Base-by-base conservation (phyloP, 2,888 invertebrate species). In the Bedellia somnulentella region DNA sequence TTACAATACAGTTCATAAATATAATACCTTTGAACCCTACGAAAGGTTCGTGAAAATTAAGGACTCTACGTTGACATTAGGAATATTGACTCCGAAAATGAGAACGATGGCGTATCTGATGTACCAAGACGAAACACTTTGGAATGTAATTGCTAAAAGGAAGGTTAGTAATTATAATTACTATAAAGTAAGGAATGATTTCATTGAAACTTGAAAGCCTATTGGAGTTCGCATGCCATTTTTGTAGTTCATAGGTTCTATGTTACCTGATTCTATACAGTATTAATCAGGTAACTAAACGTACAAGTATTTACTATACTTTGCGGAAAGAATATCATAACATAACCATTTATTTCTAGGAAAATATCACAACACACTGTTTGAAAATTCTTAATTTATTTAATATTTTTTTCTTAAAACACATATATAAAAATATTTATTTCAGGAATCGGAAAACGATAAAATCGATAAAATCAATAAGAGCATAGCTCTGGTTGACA, bases 91-190 rank as follows among this genome's bases (percentile, higher is more conserved):
- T 27, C 60, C 78, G 15, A 79, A 81, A 52, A 52, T 81, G 35
- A 57, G 82, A 37, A 71, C 68, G 35, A 52, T 81, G 49, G 63
- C 73, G 45, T 80, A 81, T 43, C 52, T 80, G 26, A 46, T 67
- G 41, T 50, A 60, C 45, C 62, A 66, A 40, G 55, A 67, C 44
- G 56, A 66, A 33, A 49, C 49, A 9, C 49, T 70, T 33, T 73
- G 62, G 66, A 44, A 35, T 29, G 57, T 47, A 43, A 52, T 58
- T 24, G 48, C 49, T 26, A 53, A 59, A 39, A 51, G 48, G 30
- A 68, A 64, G 50, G 78, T 73, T 46, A 40, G 43, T 43, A 10
- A 24, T 12, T 16, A 11, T 32, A 32, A n/a, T 4, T n/a, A n/a
- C 2, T 27, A 14, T 15, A 6, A 6, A 6, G 8, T 18, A 6